Conservation (phyloP, 1,140 invertebrate genomes). For the Telenomus remus region DNA sequence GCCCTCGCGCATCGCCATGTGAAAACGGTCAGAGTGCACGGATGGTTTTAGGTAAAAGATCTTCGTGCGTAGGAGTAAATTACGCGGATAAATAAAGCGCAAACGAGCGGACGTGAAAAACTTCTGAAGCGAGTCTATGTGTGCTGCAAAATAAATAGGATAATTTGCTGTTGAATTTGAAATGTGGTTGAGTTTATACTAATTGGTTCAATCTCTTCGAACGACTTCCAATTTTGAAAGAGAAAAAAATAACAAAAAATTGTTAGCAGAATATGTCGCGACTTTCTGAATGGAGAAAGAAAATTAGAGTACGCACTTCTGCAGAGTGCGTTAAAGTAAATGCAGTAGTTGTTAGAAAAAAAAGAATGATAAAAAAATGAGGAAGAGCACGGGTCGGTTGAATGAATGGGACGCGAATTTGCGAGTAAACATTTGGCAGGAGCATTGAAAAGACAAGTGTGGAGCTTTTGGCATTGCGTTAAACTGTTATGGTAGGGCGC, state of each 20-base stretch:
- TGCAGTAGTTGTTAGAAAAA: slow-evolving; percentile 52
- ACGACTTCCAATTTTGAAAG: no score
- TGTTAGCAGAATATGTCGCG: slow-evolving; percentile 9
- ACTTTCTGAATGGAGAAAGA: slow-evolving; percentile 16
- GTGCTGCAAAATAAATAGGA: slow-evolving; percentile 31
- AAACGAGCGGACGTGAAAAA: slow-evolving; percentile 65
- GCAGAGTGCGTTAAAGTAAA: slow-evolving; percentile 36
- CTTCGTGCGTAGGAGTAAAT: slow-evolving; percentile 68
- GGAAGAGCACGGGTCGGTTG: slow-evolving; percentile 32
- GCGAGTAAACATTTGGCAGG: slow-evolving; percentile 52
- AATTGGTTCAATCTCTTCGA: no score
- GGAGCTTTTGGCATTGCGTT: slow-evolving; percentile 57
- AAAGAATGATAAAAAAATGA: not conserved
- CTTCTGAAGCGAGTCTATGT: slow-evolving; percentile 61
- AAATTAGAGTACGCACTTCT: slow-evolving; percentile 45
- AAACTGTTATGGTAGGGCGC: slow-evolving; percentile 60
- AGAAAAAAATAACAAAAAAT: no score
- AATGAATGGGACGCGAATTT: slow-evolving; percentile 48
- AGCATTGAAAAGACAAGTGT: slow-evolving; percentile 58
- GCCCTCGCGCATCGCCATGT: slow-evolving; percentile 12
- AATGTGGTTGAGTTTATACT: no score
- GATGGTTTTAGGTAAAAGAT: slow-evolving; percentile 67
- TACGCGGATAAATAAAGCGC: slow-evolving; percentile 70
- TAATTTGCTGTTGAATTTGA: no score
- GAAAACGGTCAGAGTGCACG: slow-evolving; percentile 51